phyloP scores from a whole-genome alignment of 1,140 invertebrate species.

The Littorina saxatilis region DNA sequence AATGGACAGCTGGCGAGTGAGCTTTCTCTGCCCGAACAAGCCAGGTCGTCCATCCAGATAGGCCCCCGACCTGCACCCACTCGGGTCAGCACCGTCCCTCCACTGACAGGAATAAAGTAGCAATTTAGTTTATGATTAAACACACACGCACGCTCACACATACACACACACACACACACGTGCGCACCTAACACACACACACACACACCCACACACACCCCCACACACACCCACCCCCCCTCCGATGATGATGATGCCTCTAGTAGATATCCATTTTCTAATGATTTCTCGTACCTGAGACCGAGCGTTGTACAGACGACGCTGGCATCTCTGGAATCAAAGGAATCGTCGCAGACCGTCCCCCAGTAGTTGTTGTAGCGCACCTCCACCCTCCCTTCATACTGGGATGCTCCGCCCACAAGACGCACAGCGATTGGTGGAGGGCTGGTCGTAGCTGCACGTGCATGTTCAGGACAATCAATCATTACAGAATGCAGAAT shows the following conservation, averaged over 20 bases:
- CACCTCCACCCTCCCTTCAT: conserved; percentile 82
- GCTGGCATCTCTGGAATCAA: conserved; percentile 82
- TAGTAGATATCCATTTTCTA: neutral
- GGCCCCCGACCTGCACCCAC: conserved; percentile 35
- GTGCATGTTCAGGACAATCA: no score
- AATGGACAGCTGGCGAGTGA: conserved; percentile 28
- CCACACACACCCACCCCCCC: neutral
- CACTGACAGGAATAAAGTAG: neutral
- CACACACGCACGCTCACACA: neutral
- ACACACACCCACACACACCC: neutral
- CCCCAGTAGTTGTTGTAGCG: conserved; percentile 83
- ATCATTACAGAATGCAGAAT: no score
- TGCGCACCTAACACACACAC: neutral
- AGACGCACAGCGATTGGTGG: conserved; percentile 34
- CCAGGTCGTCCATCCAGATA: conserved; percentile 44
- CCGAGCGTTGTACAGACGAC: conserved; percentile 85
- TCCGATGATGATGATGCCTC: neutral
- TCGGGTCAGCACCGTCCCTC: conserved; percentile 4
- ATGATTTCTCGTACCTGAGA: conserved; percentile 33
- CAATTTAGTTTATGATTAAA: neutral
- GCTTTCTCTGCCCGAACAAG: conserved; percentile 24
- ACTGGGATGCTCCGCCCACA: conserved; percentile 41
- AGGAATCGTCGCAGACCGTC: conserved; percentile 86
- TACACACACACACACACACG: neutral
- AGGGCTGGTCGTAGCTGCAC: neutral